These are phyloP conservation scores for Spermophilus dauricus DNA, from an alignment of 2,113 vertebrate genomes.

Conservation along the genomic window DNA sequence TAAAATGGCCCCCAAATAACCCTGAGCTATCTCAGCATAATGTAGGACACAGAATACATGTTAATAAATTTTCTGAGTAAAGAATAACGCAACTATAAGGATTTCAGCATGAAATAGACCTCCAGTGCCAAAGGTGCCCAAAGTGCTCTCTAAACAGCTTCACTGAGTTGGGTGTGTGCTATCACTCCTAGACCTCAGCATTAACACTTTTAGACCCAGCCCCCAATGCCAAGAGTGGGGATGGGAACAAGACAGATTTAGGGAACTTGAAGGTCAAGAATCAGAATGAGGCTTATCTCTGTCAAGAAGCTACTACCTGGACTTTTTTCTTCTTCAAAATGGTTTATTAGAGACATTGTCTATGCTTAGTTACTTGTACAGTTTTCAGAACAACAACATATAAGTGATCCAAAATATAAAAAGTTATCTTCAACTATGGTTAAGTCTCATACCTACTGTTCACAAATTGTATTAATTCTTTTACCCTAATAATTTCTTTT, in stretches of 20 bases:
- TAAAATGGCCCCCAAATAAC: neutral
- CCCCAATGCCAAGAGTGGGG: no score
- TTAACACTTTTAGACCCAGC: no score
- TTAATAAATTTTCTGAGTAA: neutral
- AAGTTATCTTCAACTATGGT: neutral
- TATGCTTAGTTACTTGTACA: neutral
- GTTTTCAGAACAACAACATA: slow-evolving; percentile 49
- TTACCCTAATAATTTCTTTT: neutral
- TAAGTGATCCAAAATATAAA: slow-evolving; percentile 23
- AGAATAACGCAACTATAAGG: neutral
- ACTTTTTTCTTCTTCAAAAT: neutral
- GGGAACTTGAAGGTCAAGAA: neutral
- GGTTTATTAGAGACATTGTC: neutral
- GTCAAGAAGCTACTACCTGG: neutral
- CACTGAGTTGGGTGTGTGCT: neutral
- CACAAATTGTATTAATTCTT: slow-evolving; percentile 2
- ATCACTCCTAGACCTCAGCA: neutral
- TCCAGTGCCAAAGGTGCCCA: neutral
- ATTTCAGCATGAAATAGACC: neutral
- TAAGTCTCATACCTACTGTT: slow-evolving; percentile 17
- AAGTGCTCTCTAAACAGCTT: neutral
- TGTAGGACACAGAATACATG: neutral
- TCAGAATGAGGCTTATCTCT: slow-evolving; percentile 24
- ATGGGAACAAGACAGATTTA: neutral
- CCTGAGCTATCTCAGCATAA: neutral